A percentile compares a stretch with the other conserved stretches of the same genome.
phyloP scores from a whole-genome alignment of 2,888 invertebrate species.

The Trachelus iudaicus region DNA sequence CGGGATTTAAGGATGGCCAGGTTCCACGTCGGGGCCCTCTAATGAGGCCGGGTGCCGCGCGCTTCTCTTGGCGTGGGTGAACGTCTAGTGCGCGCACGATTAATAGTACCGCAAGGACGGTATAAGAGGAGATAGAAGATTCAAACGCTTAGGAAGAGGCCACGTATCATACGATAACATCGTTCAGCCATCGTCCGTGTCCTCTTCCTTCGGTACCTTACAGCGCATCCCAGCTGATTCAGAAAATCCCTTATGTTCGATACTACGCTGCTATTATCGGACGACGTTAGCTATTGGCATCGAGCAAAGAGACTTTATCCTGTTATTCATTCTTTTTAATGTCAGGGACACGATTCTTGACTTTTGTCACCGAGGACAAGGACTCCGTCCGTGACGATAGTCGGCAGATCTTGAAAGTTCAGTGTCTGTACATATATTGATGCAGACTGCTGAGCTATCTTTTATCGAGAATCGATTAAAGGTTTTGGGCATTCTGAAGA shows the following conservation, averaged over 20 bases:
- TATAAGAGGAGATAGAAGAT: slow-evolving; percentile 24
- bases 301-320: neutral
- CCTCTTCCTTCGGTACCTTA: neutral
- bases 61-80: slow-evolving; percentile 48
- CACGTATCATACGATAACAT: neutral
- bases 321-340: neutral
- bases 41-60: slow-evolving; percentile 40
- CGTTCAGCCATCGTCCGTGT: neutral
- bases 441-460: neutral
- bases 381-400: neutral
- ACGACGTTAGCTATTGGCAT: neutral
- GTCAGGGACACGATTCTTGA: neutral
- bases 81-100: slow-evolving; percentile 39
- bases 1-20: slow-evolving; percentile 1
- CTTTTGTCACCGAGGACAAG: neutral
- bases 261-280: neutral
- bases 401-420: neutral
- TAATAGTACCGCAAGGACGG: slow-evolving; percentile 38
- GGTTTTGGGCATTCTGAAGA: neutral
- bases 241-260: neutral
- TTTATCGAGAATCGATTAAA: neutral
- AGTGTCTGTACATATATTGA: neutral
- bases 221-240: neutral
- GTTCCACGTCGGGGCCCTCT: slow-evolving; percentile 27
- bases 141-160: neutral